Evolutionary conservation across 92 coral and sea anemone genomes (phyloP).

Genomic region (Actinernus sp.): DNA sequence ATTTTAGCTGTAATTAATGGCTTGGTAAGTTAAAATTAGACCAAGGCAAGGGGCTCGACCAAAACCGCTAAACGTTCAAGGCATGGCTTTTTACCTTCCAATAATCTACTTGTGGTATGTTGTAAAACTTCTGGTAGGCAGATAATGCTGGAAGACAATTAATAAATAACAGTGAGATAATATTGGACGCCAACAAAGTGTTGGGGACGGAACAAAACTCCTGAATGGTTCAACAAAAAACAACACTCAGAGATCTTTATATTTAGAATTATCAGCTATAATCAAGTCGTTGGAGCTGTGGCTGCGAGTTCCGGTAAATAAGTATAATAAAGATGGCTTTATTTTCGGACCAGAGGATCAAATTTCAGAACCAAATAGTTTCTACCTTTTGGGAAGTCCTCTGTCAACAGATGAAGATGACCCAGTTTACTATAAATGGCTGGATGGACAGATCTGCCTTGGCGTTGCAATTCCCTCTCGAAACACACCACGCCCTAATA

Average conservation of each 20-base stretch:
- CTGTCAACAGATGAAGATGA: constrained; percentile 96
- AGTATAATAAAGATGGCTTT: not conserved
- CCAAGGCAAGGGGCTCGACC: too few species aligned
- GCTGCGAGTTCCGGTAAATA: too few species aligned
- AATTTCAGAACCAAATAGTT: not conserved
- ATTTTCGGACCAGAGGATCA: not conserved
- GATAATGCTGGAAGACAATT: constrained; percentile 77
- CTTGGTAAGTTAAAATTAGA: too few species aligned
- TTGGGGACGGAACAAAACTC: too few species aligned
- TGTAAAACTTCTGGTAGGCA: constrained; percentile 96
- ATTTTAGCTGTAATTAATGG: too few species aligned
- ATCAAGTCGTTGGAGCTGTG: too few species aligned
- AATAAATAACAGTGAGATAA: not conserved
- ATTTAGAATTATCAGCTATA: too few species aligned
- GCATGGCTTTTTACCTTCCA: constrained; percentile 83
- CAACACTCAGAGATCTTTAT: too few species aligned
- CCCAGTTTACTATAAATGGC: constrained; percentile 95
- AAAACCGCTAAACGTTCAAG: too few species aligned
- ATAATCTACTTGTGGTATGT: constrained; percentile 87
- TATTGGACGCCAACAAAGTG: too few species aligned
- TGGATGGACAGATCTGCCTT: constrained; percentile 81
- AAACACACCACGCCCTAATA: constrained; percentile 85
- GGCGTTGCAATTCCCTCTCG: constrained; percentile 81
- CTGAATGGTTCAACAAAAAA: too few species aligned
- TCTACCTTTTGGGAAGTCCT: constrained; percentile 94